These are phyloP conservation scores for Podarcis siculus DNA, from an alignment of 2,797 vertebrate species.

Conservation along the genomic window DNA sequence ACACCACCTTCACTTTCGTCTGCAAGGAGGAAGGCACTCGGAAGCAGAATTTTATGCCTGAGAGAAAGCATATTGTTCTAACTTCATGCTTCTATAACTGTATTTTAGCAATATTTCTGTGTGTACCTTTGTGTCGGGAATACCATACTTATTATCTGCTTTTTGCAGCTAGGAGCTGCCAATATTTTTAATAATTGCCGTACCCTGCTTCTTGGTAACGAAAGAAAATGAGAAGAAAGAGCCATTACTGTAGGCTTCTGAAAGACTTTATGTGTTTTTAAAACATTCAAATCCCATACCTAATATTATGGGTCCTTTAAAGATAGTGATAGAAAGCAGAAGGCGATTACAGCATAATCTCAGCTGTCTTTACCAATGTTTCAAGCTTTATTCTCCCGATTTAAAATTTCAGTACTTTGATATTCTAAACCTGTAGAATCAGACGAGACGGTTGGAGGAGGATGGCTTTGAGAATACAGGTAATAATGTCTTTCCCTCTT, in stretches of 20 bases:
- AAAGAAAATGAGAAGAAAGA: constrained; percentile 15
- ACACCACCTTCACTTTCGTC: background rate
- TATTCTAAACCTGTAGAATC: constrained; percentile 38
- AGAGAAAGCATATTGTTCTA: constrained; percentile 33
- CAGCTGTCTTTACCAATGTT: constrained; percentile 36
- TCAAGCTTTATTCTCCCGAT: background rate
- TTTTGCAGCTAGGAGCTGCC: background rate
- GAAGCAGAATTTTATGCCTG: constrained; percentile 20
- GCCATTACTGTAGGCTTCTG: constrained; percentile 25
- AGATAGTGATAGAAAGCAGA: constrained; percentile 29
- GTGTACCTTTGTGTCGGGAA: constrained; percentile 24
- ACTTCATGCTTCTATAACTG: background rate
- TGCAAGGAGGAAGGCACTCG: background rate
- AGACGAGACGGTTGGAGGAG: background rate
- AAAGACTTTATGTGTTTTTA: constrained; percentile 37
- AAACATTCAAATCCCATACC: background rate
- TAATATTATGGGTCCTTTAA: constrained; percentile 25
- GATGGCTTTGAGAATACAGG: constrained; percentile 32
- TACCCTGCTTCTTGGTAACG: background rate
- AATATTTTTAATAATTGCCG: background rate
- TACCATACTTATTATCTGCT: constrained; percentile 33
- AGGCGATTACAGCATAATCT: constrained; percentile 25
- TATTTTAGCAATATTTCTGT: background rate
- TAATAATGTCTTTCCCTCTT: constrained; percentile 37
- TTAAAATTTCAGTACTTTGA: background rate